Conservation (phyloP, 2,888 invertebrate species). For the Tetranychus truncatus region DNA sequence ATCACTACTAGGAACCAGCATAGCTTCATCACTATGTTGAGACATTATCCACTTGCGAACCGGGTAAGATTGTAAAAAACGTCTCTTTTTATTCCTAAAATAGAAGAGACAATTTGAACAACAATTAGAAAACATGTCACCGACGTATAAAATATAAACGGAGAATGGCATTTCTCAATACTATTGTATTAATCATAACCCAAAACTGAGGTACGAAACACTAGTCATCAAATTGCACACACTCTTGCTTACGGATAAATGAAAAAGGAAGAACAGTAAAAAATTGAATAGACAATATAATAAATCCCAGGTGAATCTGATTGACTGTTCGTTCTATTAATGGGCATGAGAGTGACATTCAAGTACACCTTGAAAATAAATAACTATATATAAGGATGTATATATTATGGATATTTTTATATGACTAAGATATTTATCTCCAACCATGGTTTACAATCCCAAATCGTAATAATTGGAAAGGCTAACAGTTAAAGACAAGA, state of each 20-base stretch:
- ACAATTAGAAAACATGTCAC: neutral
- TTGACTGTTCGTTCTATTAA: neutral
- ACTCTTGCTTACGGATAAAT: neutral
- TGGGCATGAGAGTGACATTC: neutral
- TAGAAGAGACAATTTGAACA: neutral
- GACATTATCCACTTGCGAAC: constrained; percentile 45
- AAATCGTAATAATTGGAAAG: neutral
- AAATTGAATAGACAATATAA: neutral
- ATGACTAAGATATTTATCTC: neutral
- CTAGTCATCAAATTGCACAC: neutral
- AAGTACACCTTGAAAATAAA: neutral
- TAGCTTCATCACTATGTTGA: constrained; percentile 90
- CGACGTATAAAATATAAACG: neutral
- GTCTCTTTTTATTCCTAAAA: neutral
- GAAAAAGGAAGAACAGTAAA: neutral
- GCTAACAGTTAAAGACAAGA: too few species aligned
- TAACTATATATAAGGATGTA: too few species aligned
- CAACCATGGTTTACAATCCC: neutral
- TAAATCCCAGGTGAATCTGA: neutral
- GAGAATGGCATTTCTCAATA: neutral
- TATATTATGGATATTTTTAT: neutral
- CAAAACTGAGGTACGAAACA: neutral
- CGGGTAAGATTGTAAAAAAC: neutral
- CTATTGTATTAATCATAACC: neutral
- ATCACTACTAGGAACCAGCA: constrained; percentile 77